Base-by-base conservation (phyloP, 2,113 vertebrate genomes). In the Coptodon rendalli region DNA sequence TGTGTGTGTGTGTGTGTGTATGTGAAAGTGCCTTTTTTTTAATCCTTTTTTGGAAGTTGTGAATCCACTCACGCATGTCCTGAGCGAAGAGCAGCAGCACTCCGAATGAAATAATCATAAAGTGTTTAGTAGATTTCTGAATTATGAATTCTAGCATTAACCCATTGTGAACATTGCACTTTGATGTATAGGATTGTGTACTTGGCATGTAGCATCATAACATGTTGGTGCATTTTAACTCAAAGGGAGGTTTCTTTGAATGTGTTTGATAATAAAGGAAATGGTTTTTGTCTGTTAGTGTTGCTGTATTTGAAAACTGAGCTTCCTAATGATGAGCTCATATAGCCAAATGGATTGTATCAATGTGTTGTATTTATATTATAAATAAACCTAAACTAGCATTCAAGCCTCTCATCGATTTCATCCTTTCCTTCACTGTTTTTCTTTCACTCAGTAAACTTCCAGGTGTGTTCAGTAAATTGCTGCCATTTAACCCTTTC, bases 111-210 rank as follows among this genome's bases (percentile, higher is more conserved):
- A 93, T 93, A 96, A 92, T 93, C 92, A 86, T 92, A 85, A 93
- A 94, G 83, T 93, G 93, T 95, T 94, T 93, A 89, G 92, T 95
- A 93, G 92, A 93, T 88, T 81, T 90, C 84, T 89, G 88, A 95
- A 93, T 90, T 91, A 91, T 93, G 82, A 95, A 91, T 96, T 91
- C 94, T 97, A 97, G 96, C 97, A 97, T 98, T 98, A 96, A 97
- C 96, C 96, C 97, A 97, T 99, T 96, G 98, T 99, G 97, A 78
- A 98, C 97, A 93, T 96, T 96, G 96, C 96, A 96, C 96, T 96
- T 96, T 96, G 95, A 95, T 95, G 96, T 97, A 95, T 96, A 94
- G 94, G 95, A 96, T 82, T 24, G 93, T 96, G 96, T 96, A 95
- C 95, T 96, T 93, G 96, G 96, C 96, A 97, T 97, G 96, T 97